Base-by-base conservation (phyloP, 2,888 invertebrate genomes). In the Rhorus exstirpatorius region DNA sequence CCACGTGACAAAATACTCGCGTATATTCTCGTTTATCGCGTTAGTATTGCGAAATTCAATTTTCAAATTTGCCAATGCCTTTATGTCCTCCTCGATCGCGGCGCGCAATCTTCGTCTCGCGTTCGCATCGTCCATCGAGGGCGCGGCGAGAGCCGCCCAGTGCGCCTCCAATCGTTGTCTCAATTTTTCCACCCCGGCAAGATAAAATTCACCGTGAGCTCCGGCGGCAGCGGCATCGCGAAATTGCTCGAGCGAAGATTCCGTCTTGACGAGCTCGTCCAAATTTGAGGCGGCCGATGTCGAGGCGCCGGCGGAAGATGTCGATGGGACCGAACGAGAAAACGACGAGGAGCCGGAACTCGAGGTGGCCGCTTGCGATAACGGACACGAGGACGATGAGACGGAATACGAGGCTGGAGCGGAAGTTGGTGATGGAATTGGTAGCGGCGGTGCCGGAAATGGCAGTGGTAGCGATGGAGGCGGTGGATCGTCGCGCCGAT, bases 1-100 rank as follows among this genome's bases (percentile, higher is more conserved):
- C 70, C 63, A 35, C 19, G 53, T 58, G 14, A 49, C 3, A 31
- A 71, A 24, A 31, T 38, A 12, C 12, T 38, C 46, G 2, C 24
- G 55, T 14, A 53, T 35, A 78, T 55, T 63, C 24, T 63, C 55
- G 53, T 63, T 78, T 41, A 70, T 61, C 44, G 44, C 55, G 46
- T 63, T 79, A 7, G 58, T 60, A 21, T 67, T 60, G 46, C 58
- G 49, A 49, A 58, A 49, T 58, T 76, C 49, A 12, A 49, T 0
- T 58, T 49, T 12, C 38, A 67, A 76, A 19, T 60, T 58, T 10
- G 46, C 26, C 17, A 65, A 35, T 46, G 55, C 58, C 12, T 58
- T 35, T 35, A 60, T 49, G 17, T 67, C 67, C 12, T 76, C 51
- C 7, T 49, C 58, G 19, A 76, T n/a, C 8, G 26, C 55, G n/a